Percentiles rank a stretch among this genome's conserved stretches.
Conservation (phyloP, 1,140 invertebrate genomes). For the Alviniconcha marisindica region DNA sequence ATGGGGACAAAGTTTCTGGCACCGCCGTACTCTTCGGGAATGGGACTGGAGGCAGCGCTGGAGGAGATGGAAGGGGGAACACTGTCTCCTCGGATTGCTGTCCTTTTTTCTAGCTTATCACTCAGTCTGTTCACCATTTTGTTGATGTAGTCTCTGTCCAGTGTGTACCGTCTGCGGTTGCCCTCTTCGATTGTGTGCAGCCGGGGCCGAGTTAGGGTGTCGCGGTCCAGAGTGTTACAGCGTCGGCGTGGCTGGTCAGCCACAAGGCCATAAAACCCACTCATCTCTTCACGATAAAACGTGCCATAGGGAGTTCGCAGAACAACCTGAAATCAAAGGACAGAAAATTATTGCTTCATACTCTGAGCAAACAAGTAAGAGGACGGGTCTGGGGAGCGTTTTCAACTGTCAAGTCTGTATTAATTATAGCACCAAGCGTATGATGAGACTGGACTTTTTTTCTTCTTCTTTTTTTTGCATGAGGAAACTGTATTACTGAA, state of each 20-base stretch:
- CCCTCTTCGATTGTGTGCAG: constrained; percentile 71
- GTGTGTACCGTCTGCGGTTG: constrained; percentile 61
- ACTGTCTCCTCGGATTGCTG: constrained; percentile 58
- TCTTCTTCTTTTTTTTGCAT: no score
- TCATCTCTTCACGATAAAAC: constrained; percentile 69
- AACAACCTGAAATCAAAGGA: constrained; percentile 56
- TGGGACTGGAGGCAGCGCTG: constrained; percentile 66
- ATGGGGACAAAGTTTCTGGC: constrained; percentile 66
- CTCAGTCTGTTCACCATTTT: constrained; percentile 67
- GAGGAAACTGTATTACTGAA: no score
- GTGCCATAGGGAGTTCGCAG: constrained; percentile 72
- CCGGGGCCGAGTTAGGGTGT: constrained; percentile 62
- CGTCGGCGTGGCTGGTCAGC: constrained; percentile 65
- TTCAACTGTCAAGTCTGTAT: neutral
- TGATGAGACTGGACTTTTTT: no score
- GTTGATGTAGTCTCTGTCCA: constrained; percentile 69
- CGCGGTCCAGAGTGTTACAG: constrained; percentile 70
- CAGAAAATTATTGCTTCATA: neutral
- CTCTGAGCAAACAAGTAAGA: no score
- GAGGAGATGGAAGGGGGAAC: constrained; percentile 67
- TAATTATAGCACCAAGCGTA: no score
- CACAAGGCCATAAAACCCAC: constrained; percentile 67
- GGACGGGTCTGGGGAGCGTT: neutral
- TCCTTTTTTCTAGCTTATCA: constrained; percentile 64
- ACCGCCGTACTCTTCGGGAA: constrained; percentile 64